Conservation (phyloP, 2,113 vertebrate species). For the Planiliza haematocheilus region DNA sequence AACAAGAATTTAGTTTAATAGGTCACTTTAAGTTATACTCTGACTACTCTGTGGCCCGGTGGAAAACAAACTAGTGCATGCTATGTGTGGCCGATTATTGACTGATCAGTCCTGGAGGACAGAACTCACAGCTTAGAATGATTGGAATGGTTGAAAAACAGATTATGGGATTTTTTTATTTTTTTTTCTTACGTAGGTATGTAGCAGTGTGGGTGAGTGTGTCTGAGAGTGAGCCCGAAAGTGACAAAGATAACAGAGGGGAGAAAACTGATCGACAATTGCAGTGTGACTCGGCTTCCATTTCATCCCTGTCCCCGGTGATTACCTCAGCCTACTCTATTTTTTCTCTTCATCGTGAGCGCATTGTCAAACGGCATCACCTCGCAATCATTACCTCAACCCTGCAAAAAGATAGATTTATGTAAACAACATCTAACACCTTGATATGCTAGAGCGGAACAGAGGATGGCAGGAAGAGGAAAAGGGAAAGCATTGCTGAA, state of each 20-base stretch:
- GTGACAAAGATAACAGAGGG: slow-evolving; percentile 51
- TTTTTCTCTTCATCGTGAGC: slow-evolving; percentile 34
- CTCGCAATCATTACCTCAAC: slow-evolving; percentile 13
- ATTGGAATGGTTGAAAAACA: slow-evolving; percentile 6
- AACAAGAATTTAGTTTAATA: no score
- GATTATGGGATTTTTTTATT: slow-evolving; percentile 12
- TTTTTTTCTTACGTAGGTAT: slow-evolving; percentile 4
- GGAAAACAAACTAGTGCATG: background rate
- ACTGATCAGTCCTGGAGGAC: background rate
- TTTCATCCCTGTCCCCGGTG: slow-evolving; percentile 41
- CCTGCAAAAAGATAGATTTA: slow-evolving; percentile 20
- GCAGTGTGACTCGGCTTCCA: slow-evolving; percentile 32
- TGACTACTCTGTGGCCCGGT: background rate
- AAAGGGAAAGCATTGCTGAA: background rate
- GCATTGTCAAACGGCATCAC: slow-evolving; percentile 55
- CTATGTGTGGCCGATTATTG: no score
- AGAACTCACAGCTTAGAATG: background rate
- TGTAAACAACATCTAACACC: slow-evolving; percentile 56
- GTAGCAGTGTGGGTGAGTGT: slow-evolving; percentile 27
- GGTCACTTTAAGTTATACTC: no score
- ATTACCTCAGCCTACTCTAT: slow-evolving; percentile 53
- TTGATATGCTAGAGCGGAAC: slow-evolving; percentile 4
- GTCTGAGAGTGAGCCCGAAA: slow-evolving; percentile 26
- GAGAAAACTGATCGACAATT: slow-evolving; percentile 53
- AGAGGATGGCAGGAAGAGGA: slow-evolving; percentile 6